Evolutionary conservation across 2,888 invertebrate genomes (phyloP), one percentile per base, ranked within the genome.

Genomic region (Cryptocephalus moraei): DNA sequence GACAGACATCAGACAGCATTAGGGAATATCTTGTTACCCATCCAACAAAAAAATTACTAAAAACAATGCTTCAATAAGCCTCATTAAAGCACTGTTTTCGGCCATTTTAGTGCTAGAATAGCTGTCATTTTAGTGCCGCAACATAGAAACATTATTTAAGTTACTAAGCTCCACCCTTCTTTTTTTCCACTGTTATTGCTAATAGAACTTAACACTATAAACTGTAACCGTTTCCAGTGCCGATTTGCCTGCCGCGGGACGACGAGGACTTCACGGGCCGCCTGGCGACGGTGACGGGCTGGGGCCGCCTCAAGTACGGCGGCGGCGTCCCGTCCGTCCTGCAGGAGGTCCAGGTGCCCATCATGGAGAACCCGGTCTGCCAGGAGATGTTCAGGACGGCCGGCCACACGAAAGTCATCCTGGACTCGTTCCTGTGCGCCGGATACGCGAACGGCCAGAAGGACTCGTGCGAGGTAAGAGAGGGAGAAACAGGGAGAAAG

Each of bases 311-410:
- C 38, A 90, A 89, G 69, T 92, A 92, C 64, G 88, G 89, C 9
- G 93, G 93, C 10, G 89, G 89, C 9, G 90, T 93, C 2, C 93
- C 93, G 0, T 87, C 89, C 4, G 82, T 91, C 2, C 72, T 93
- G 32, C 91, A 93, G 69, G 91, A 91, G 75, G 93, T 93, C 1
- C 84, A 86, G 76, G 91, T 93, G 22, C 93, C 93, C 33, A 84
- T 93, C 51, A 89, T 93, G 73, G 89, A 91, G 65, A 93, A 93
- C 69, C 80, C 80, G 54, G 88, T 91, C 9, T 93, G 93, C 66
- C 92, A 93, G 67, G 88, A 91, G 67, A 92, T 93, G 92, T 93
- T 93, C 77, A 81, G 85, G 58, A 88, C 89, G 0, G 91, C 89
- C 1, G 91, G 91, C 0, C 92, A 93, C 65, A 78, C 84, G 1